Conservation (phyloP, 2,113 vertebrate genomes). For the Picathartes gymnocephalus region DNA sequence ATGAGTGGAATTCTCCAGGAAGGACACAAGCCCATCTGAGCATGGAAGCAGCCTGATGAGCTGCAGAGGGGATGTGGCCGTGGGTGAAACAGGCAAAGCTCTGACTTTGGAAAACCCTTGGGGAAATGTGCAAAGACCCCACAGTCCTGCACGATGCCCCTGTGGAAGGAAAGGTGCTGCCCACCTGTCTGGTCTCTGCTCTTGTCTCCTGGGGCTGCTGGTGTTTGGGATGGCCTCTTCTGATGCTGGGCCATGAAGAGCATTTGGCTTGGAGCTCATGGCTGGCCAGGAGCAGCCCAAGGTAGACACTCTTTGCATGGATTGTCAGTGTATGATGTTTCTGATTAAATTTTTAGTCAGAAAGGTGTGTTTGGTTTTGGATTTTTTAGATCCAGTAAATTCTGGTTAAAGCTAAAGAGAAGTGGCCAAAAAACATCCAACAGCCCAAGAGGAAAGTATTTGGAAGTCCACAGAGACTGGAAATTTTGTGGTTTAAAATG, state of each 20-base stretch:
- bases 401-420: neutral
- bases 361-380: neutral
- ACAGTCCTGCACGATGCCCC: neutral
- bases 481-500: neutral
- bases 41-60: neutral
- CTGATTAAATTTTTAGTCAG: neutral
- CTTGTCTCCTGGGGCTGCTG: neutral
- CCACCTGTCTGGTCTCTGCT: neutral
- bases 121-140: neutral
- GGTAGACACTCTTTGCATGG: too few species aligned
- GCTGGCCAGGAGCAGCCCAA: neutral
- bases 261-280: accelerated
- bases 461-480: neutral
- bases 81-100: neutral
- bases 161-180: neutral
- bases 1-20: neutral
- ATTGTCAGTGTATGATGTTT: neutral
- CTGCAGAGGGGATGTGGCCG: neutral
- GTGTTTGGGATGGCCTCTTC: accelerated
- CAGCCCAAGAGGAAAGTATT: neutral
- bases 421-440: neutral
- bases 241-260: accelerated
- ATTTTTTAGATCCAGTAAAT: neutral
- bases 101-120: neutral
- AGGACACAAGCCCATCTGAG: neutral